Evolutionary conservation across 2,888 invertebrate species (phyloP), one percentile per base, ranked within the genome.

Genomic region (Sminthurinus aureus): DNA sequence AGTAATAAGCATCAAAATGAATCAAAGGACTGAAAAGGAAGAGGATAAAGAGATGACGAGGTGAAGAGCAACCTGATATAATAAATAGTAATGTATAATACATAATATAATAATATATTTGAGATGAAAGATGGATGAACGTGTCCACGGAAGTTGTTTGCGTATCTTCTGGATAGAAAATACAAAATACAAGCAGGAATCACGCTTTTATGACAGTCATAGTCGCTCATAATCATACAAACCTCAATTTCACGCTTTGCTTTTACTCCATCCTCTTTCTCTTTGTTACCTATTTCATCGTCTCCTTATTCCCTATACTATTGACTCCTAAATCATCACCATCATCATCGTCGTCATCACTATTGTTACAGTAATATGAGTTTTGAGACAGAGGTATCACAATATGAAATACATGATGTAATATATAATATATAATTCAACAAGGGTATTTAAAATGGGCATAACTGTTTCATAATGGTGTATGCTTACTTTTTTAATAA

Each of bases 181-280:
- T 38, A 74, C 2, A n/a, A 18, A 24, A 24, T n/a, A n/a, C 22
- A n/a, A 18, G 66, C 67, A 79, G 79, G 79, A 79, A 79, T 69
- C 50, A 79, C 79, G 79, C 79, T 79, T 69, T 26, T 67, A 79
- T 67, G 69, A 78, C 26, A 52, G 38, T 20, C 13, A 4, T 67
- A 58, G 13, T 66, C 78, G 79, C 50, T 58, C 6, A 13, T 64
- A 78, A 58, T 24, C 20, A 78, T 78, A 64, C 58, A 64, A 78
- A 78, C 15, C 58, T 24, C 8, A 24, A 64, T 78, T 78, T 78
- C 64, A 58, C 64, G 78, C 38, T 38, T 38, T 38, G 22, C n/a
- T 75, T 75, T 71, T 71, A 15, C 71, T 71, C 71, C 71, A 24
- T 71, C 71, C 69, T n/a, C 20, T 22, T 18, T 22, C 11, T 74